Base-by-base conservation (phyloP, 1,140 invertebrate genomes). In the Drosophila parvula region DNA sequence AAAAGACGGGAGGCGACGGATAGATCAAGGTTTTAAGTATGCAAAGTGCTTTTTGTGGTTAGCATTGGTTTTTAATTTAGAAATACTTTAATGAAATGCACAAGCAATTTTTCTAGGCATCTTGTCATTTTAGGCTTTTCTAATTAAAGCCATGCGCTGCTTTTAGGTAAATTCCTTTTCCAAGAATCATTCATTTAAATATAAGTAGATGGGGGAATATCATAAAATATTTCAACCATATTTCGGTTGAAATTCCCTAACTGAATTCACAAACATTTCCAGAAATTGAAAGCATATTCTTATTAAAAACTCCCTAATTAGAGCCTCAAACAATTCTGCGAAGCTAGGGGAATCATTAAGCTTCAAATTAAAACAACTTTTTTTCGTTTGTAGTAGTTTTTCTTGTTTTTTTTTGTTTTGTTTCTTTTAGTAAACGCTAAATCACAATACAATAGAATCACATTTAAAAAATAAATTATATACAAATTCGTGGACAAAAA, bases 401-500 rank as follows among this genome's bases (percentile, higher is more conserved):
- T 80, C 53, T 59, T 59, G 34, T 67, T 65, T 61, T 44, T 62
- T 80, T 88, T 88, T 85, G 12, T 48, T 74, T 58, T 47, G 12
- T 75, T 59, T 48, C 67, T 80, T 88, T 89, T 89, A 89, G 84
- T 89, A 89, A 81, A 74, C 59, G 64, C 84, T 89, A 89, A 79
- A 89, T 89, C 84, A 89, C 84, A 89, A 89, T 89, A 90, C 67
- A 88, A 88, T 90, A 90, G 63, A 89, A 90, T 90, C 84, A 89
- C 84, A 89, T 89, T 90, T 84, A 89, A 78, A 73, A 67, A 89
- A 89, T 89, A 89, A 89, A 89, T 89, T 89, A 89, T 89, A 76
- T 81, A 89, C 81, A 89, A 89, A 89, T 89, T 89, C 84, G 84
- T 89, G 44, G 58, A 78, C 71, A 84, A 60, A 71, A 62, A 62